Conservation (phyloP, 2,113 vertebrate species). For the Pipra filicauda region DNA sequence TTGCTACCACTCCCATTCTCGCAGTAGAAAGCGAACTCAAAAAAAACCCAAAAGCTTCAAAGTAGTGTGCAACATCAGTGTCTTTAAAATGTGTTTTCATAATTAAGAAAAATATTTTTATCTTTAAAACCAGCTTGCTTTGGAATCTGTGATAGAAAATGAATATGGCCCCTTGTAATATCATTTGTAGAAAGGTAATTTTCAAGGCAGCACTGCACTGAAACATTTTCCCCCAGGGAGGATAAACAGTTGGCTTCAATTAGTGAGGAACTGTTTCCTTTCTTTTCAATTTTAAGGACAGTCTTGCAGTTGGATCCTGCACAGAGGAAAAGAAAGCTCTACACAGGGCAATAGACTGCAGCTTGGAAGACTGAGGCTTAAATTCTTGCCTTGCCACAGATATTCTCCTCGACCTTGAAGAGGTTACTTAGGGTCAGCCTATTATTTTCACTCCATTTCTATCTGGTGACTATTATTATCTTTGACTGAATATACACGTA, state of each 20-base stretch:
- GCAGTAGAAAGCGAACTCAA: not conserved
- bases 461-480: not conserved
- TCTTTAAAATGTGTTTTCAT: slow-evolving; percentile 31
- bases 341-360: not conserved
- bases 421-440: not conserved
- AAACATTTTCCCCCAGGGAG: slow-evolving; percentile 48
- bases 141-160: slow-evolving; percentile 28
- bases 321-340: not conserved
- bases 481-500: not conserved
- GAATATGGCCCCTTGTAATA: slow-evolving; percentile 36
- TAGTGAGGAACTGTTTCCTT: slow-evolving; percentile 50
- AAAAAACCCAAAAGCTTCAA: not conserved
- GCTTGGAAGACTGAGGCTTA: not conserved
- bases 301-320: slow-evolving; percentile 12
- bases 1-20: not conserved
- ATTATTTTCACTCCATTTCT: not conserved
- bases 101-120: slow-evolving; percentile 45
- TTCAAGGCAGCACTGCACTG: slow-evolving; percentile 46
- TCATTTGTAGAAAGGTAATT: slow-evolving; percentile 52
- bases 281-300: slow-evolving; percentile 45
- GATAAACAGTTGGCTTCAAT: slow-evolving; percentile 63
- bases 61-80: not conserved
- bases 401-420: not conserved
- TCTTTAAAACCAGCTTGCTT: slow-evolving; percentile 33
- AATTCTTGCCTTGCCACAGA: not conserved